phyloP scores from a whole-genome alignment of 1,140 invertebrate genomes.

The Penaeus japonicus region DNA sequence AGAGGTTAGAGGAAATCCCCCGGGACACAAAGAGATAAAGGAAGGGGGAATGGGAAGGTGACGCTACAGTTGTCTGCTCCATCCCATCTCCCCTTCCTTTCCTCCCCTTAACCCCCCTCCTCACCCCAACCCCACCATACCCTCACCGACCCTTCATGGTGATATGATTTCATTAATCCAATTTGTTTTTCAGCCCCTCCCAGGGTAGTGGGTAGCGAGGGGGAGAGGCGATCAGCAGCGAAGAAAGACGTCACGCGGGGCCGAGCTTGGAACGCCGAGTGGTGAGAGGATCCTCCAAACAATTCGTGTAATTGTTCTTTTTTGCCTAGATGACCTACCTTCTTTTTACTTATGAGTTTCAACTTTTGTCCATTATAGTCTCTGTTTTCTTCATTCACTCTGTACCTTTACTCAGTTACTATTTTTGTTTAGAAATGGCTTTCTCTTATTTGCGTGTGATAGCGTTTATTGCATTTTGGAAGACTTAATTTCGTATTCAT shows the following conservation, averaged over 20 bases:
- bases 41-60: not conserved
- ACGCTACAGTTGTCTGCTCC: not conserved
- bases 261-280: no score
- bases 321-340: no score
- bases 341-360: no score
- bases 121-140: not conserved
- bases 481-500: no score
- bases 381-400: no score
- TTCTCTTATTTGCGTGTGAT: no score
- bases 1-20: not conserved
- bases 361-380: no score
- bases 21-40: not conserved
- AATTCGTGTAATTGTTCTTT: no score
- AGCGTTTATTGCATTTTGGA: no score
- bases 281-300: no score
- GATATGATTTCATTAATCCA: slow-evolving; percentile 53
- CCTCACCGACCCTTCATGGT: slow-evolving; percentile 27
- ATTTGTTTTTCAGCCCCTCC: slow-evolving; percentile 39
- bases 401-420: no score
- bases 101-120: not conserved
- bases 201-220: not conserved
- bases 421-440: no score
- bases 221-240: not conserved
- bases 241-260: not conserved
- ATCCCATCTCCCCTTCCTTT: not conserved